phyloP scores from a whole-genome alignment of 2,797 vertebrate genomes.

The Silurus lanzhouensis region DNA sequence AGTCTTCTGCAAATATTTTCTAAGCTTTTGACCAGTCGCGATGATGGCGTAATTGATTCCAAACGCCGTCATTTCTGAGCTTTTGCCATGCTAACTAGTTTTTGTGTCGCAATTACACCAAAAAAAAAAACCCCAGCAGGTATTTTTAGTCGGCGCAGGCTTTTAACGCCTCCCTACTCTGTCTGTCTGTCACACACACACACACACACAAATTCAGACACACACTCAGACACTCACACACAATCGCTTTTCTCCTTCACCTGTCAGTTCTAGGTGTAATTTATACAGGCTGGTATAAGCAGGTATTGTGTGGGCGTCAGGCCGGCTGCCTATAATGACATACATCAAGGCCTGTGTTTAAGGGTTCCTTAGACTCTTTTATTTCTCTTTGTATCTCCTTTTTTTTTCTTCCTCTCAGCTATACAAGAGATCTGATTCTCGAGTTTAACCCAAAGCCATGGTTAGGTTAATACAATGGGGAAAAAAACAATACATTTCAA shows the following conservation, averaged over 20 bases:
- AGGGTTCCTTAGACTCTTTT: constrained; percentile 32
- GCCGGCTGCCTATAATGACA: constrained; percentile 43
- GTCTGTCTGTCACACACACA: neutral
- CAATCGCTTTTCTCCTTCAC: constrained; percentile 12
- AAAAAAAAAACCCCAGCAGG: constrained; percentile 7
- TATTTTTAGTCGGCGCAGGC: constrained; percentile 40
- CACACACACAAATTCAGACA: constrained; percentile 17
- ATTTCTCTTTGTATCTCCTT: constrained; percentile 41
- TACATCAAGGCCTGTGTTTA: constrained; percentile 43
- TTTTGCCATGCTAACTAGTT: constrained; percentile 43
- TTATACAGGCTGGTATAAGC: constrained; percentile 47
- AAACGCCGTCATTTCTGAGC: constrained; percentile 38
- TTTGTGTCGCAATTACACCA: constrained; percentile 46
- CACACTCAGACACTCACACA: constrained; percentile 15
- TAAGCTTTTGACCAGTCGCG: constrained; percentile 38
- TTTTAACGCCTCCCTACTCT: constrained; percentile 34
- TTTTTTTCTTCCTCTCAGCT: constrained; percentile 31
- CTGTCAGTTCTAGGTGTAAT: constrained; percentile 36
- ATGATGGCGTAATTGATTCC: constrained; percentile 48
- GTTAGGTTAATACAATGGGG: constrained; percentile 42
- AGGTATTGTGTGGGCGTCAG: constrained; percentile 50
- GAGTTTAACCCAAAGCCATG: constrained; percentile 42
- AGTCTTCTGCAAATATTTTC: constrained; percentile 54
- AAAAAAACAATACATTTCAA: constrained; percentile 41
- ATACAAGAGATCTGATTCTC: constrained; percentile 23